Evolutionary conservation across 2,888 invertebrate species (phyloP), one percentile per base, ranked within the genome.

Genomic region (Holacanthella duospinosa): DNA sequence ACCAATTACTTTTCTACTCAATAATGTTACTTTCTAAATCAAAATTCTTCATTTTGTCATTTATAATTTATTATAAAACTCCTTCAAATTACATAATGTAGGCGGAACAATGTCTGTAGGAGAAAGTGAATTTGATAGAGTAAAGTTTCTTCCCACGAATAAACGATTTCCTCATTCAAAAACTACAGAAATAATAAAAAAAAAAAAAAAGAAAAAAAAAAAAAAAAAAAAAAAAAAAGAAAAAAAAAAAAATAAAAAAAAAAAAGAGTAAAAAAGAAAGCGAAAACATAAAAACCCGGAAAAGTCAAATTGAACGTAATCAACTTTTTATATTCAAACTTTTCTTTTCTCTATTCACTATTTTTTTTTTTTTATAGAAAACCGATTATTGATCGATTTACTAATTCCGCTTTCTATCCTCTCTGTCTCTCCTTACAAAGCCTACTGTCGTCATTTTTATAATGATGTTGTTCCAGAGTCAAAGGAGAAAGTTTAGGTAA

Each of bases 301-400:
- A 48, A 48, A 48, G 12, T 48, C 19, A 21, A 48, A 48, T 9
- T 48, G 21, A 48, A n/a, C 19, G 21, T n/a, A 21, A n/a, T 48
- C 48, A 9, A 9, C 19, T 48, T 48, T 48, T 48, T 48, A 48
- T 48, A 48, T 48, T 48, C 48, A 48, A 48, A 48, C 48, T 48
- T 48, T 48, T 48, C 21, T 21, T 48, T 48, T 21, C 21, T 48
- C 21, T 48, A 9, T 48, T 21, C 48, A 9, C 12, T 48, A 4
- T 21, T 36, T 36, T 36, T 21, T 4, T 16, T 4, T 48, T 48
- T 48, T 48, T 48, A 48, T 48, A 48, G 48, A 21, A 48, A 48
- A 48, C 48, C 48, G 48, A 48, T 48, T 48, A 48, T 48, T 48
- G 48, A 48, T 48, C 48, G 19, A 48, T 48, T 48, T 9, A 16